Evolutionary conservation across 2,113 vertebrate genomes (phyloP).

Genomic region (Caretta caretta): DNA sequence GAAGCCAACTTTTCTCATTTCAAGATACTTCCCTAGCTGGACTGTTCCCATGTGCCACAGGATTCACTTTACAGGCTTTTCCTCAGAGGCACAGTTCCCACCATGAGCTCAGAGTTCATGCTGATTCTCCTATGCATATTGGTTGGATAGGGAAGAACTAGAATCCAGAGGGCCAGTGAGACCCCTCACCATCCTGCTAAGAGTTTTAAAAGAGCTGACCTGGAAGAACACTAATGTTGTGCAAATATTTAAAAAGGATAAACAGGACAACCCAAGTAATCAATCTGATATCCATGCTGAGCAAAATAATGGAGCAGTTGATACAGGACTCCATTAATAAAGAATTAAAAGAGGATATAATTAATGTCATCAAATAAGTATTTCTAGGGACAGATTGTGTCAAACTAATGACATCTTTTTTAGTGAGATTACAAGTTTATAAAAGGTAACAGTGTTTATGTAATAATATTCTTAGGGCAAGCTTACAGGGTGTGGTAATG

Average conservation of each 20-base stretch:
- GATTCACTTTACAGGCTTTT: neutral
- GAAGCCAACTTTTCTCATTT: neutral
- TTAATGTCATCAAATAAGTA: constrained; percentile 68
- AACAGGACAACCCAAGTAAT: constrained; percentile 64
- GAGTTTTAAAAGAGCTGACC: constrained; percentile 3
- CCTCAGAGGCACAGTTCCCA: neutral
- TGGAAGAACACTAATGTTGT: constrained; percentile 58
- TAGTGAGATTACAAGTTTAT: constrained; percentile 71
- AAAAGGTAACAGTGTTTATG: constrained; percentile 63
- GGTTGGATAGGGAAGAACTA: neutral
- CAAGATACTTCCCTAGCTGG: neutral
- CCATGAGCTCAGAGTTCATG: neutral
- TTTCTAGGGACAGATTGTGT: constrained; percentile 71
- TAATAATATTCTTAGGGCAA: neutral
- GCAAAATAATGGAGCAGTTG: constrained; percentile 74
- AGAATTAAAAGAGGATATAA: constrained; percentile 75
- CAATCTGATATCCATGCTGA: constrained; percentile 72
- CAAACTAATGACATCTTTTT: constrained; percentile 71
- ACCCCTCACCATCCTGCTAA: neutral
- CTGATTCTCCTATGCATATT: neutral
- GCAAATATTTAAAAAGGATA: constrained; percentile 68
- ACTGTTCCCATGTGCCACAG: neutral
- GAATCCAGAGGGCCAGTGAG: neutral
- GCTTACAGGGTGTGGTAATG: neutral
- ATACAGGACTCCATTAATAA: constrained; percentile 72